Evolutionary conservation across 2,113 vertebrate genomes (phyloP).

Genomic region (Dicerorhinus sumatrensis): DNA sequence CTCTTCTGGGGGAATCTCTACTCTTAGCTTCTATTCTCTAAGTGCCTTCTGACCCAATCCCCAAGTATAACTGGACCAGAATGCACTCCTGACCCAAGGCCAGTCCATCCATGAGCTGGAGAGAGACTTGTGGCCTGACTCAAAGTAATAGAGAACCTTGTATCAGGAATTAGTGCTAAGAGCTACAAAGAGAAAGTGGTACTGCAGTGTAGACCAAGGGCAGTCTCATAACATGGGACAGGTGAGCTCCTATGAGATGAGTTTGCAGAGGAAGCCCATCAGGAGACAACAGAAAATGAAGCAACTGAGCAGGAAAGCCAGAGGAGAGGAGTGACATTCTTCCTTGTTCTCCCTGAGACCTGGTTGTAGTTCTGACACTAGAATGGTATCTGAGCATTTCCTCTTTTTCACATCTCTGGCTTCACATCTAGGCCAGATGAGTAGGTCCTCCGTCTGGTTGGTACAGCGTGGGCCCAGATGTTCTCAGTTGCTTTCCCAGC

Average conservation of each 20-base stretch:
- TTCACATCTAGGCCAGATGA: not conserved
- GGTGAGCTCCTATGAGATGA: not conserved
- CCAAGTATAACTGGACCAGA: not conserved
- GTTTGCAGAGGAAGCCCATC: not conserved
- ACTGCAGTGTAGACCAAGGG: not conserved
- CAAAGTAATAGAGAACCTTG: not conserved
- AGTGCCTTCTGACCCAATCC: not conserved
- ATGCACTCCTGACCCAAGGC: not conserved
- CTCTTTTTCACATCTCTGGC: not conserved
- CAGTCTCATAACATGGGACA: not conserved
- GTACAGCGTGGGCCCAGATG: not conserved
- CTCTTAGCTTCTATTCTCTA: not conserved
- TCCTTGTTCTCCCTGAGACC: not conserved
- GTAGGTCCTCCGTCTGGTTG: not conserved
- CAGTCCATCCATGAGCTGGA: not conserved
- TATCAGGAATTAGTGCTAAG: not conserved
- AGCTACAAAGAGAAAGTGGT: not conserved
- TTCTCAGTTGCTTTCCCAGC: not conserved
- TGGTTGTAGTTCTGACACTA: not conserved
- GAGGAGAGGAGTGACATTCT: not conserved
- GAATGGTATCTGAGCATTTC: not conserved
- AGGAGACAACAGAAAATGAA: slow-evolving; percentile 6
- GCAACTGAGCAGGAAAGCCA: not conserved
- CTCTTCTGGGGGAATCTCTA: not conserved
- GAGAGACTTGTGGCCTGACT: not conserved